phyloP scores from a whole-genome alignment of 2,888 invertebrate genomes.

The Microctonus aethiopoides region DNA sequence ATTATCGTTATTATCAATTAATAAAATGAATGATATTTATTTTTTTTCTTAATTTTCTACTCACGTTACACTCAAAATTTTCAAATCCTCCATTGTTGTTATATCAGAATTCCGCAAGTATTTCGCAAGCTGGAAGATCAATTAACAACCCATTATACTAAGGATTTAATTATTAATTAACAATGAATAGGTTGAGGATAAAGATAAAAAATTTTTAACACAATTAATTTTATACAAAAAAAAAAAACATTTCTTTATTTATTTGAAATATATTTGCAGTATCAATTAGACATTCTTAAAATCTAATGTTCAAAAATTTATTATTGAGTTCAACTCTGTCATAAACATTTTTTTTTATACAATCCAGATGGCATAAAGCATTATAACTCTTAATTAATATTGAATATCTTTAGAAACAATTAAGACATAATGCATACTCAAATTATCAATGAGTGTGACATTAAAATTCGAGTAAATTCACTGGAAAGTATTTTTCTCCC shows the following conservation, averaged over 20 bases:
- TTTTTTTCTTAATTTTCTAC: conserved; percentile 55
- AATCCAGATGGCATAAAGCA: background rate
- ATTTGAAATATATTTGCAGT: background rate
- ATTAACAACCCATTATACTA: conserved; percentile 23
- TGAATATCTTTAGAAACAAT: background rate
- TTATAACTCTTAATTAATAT: background rate
- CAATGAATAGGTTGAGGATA: background rate
- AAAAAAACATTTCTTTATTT: background rate
- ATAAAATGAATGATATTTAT: too few species aligned
- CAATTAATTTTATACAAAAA: background rate
- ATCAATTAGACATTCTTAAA: background rate
- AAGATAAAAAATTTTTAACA: background rate
- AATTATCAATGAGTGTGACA: background rate
- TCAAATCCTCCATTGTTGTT: conserved; percentile 73
- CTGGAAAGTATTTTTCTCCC: background rate
- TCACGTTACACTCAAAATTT: conserved; percentile 78
- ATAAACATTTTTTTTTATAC: background rate
- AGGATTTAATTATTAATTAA: background rate
- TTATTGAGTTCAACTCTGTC: background rate
- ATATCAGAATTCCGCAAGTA: conserved; percentile 76
- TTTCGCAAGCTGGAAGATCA: conserved; percentile 72
- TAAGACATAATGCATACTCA: background rate
- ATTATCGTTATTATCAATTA: too few species aligned
- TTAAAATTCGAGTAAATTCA: background rate
- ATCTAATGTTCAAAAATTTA: background rate